Base-by-base conservation (phyloP, 2,888 invertebrate species). In the Hypomecis punctinalis region DNA sequence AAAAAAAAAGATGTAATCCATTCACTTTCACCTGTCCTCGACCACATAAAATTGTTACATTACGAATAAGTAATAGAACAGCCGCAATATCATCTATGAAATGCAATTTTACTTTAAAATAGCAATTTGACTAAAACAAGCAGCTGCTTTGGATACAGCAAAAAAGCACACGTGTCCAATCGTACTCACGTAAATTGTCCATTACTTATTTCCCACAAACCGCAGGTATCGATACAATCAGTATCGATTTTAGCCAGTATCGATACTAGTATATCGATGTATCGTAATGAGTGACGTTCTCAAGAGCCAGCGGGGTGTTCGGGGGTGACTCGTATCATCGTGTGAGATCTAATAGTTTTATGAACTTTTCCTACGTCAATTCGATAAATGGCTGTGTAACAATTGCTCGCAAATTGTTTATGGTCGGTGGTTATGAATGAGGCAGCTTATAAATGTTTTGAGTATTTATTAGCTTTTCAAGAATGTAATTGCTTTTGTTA, bases 231-330 rank as follows among this genome's bases (percentile, higher is more conserved):
- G 84, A 88, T 86, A 83, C 76, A 71, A 23, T 23, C 23, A 23
- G 23, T 48, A 54, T 54, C 48, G 48, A 46, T 13, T 23, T 23
- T 23, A 23, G 23, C 23, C 23, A 23, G 69, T 79, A 82, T 82
- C 82, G 81, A 35, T 35, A n/a, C n/a, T n/a, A n/a, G n/a, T n/a
- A 48, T 37, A 43, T 47, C 47, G 47, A 82, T 80, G 77, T 81
- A 78, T 77, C 77, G 79, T 89, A 90, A 90, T 84, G 85, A 90
- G 85, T 85, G 83, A 81, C 81, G 88, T 91, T 91, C 89, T 88
- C 91, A 89, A 84, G 83, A 61, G 80, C 70, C 86, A 80, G 81
- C 88, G 80, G 91, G 89, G 80, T 76, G 73, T 71, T 81, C 76
- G 82, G 85, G 88, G 89, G 86, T 72, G 85, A 79, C 66, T 73